These are phyloP conservation scores for Nemoura dubitans DNA, from an alignment of 2,888 invertebrate genomes.

Conservation along the genomic window DNA sequence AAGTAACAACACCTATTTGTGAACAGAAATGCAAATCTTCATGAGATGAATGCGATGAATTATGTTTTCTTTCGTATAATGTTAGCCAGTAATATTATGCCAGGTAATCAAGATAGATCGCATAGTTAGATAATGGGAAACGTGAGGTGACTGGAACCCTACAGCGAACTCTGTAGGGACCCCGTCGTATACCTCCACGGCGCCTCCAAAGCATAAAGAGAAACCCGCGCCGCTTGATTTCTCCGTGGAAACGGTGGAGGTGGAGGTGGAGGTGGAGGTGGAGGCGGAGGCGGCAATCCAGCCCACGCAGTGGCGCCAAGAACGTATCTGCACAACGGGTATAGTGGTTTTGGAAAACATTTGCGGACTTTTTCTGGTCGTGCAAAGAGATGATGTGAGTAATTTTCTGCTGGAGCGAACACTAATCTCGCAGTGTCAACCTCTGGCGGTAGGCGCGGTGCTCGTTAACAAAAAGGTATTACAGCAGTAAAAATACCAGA, in stretches of 20 bases:
- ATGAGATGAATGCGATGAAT: background rate
- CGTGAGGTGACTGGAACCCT: background rate
- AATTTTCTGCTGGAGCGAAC: too few relatives aligned
- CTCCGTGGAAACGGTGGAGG: background rate
- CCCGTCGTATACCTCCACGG: background rate
- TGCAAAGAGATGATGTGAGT: too few relatives aligned
- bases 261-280: background rate
- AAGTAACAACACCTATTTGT: too few relatives aligned
- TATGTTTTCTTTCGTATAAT: background rate
- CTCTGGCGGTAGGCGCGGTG: too few relatives aligned
- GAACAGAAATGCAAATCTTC: background rate
- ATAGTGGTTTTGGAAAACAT: too few relatives aligned
- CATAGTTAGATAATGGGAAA: constrained; percentile 5
- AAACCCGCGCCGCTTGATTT: background rate
- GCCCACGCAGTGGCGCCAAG: background rate
- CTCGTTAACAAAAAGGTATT: too few relatives aligned
- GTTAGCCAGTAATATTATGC: background rate
- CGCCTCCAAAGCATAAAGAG: background rate
- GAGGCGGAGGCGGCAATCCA: too few relatives aligned
- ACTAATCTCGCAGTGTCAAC: too few relatives aligned
- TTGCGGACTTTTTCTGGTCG: too few relatives aligned
- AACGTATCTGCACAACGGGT: too few relatives aligned
- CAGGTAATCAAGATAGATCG: background rate
- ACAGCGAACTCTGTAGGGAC: background rate
- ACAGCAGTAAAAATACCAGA: too few relatives aligned